Percentiles rank a stretch among this genome's conserved stretches.
These are phyloP conservation scores for Eulithis prunata DNA, from an alignment of 2,888 invertebrate species.

Conservation along the genomic window DNA sequence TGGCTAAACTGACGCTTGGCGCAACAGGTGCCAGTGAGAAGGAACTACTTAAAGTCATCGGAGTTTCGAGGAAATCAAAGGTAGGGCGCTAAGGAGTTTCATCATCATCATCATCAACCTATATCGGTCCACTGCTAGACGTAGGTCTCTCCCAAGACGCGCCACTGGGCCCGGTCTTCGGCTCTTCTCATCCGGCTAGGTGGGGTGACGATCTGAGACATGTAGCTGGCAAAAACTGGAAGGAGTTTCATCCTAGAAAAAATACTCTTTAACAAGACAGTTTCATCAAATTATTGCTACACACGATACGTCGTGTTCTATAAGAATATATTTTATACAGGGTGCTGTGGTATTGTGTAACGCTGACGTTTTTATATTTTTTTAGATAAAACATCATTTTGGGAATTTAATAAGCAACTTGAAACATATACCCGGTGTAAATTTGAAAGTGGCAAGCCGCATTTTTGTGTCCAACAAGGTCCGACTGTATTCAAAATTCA, in stretches of 20 bases:
- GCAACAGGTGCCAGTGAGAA: slow-evolving; percentile 41
- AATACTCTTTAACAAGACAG: too few relatives aligned
- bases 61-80: slow-evolving; percentile 31
- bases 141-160: too few relatives aligned
- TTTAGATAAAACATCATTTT: slow-evolving; percentile 30
- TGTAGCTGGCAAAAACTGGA: too few relatives aligned
- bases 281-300: too few relatives aligned
- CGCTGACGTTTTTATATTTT: neutral
- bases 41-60: slow-evolving; percentile 53
- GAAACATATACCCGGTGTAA: slow-evolving; percentile 65
- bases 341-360: neutral
- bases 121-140: too few relatives aligned
- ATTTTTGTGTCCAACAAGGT: slow-evolving; percentile 78
- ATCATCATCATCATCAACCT: too few relatives aligned
- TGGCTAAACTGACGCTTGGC: slow-evolving; percentile 62
- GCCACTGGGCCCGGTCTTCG: too few relatives aligned
- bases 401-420: slow-evolving; percentile 41
- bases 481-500: slow-evolving; percentile 75
- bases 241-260: too few relatives aligned
- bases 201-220: too few relatives aligned
- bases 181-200: too few relatives aligned
- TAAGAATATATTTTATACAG: too few relatives aligned
- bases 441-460: slow-evolving; percentile 86
- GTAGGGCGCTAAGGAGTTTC: neutral
- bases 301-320: too few relatives aligned